A percentile compares a stretch with the other conserved stretches of the same genome.
Evolutionary conservation across 2,113 vertebrate genomes (phyloP).

Genomic region (Aptenodytes forsteri): DNA sequence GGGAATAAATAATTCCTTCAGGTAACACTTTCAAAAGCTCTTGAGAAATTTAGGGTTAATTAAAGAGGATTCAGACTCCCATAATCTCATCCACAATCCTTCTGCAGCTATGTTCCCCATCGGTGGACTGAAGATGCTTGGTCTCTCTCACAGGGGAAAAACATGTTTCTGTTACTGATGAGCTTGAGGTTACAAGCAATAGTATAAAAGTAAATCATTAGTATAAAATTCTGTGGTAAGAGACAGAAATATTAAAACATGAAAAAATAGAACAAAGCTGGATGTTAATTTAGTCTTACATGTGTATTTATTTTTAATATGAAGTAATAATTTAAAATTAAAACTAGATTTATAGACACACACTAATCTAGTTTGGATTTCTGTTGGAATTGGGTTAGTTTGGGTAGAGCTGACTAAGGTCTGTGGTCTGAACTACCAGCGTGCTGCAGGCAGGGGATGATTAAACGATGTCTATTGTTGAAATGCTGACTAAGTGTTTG

Average conservation of each 20-base stretch:
- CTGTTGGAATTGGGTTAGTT: not conserved
- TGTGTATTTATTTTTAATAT: not conserved
- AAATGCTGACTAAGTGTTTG: not conserved
- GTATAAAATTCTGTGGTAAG: not conserved
- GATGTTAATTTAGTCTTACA: fast-evolving
- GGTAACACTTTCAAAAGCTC: not conserved
- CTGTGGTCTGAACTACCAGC: not conserved
- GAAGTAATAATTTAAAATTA: not conserved
- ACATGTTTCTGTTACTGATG: not conserved
- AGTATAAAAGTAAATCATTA: not conserved
- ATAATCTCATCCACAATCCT: fast-evolving
- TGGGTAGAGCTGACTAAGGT: not conserved
- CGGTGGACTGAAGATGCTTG: not conserved
- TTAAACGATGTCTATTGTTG: not conserved
- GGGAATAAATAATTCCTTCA: not conserved
- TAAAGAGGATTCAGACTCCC: not conserved
- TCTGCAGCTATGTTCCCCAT: not conserved
- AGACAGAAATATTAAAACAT: not conserved
- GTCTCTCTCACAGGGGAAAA: not conserved
- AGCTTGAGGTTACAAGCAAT: not conserved
- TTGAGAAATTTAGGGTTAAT: not conserved
- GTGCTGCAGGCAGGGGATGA: not conserved
- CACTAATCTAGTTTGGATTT: not conserved
- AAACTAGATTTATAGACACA: not conserved
- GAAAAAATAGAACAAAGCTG: not conserved